These are phyloP conservation scores for Ornithorhynchus anatinus DNA, from an alignment of 2,113 vertebrate genomes.

Conservation along the genomic window DNA sequence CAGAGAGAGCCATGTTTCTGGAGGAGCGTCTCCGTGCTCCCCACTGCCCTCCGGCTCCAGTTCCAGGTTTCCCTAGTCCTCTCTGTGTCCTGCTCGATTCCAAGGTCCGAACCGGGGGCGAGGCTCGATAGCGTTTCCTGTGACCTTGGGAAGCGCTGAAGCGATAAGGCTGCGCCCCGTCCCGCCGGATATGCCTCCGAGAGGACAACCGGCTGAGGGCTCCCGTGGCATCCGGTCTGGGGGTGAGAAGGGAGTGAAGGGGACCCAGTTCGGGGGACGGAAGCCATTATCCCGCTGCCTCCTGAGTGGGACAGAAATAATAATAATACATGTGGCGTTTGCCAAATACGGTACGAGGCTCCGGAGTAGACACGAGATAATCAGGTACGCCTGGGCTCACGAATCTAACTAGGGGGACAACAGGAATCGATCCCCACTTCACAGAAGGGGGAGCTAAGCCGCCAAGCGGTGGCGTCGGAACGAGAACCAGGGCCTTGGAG, in stretches of 20 bases:
- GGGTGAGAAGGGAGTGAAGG: not conserved
- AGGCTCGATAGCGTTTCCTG: not conserved
- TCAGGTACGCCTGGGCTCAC: not conserved
- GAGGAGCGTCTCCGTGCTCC: not conserved
- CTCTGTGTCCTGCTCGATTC: too few species aligned
- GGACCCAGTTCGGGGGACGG: not conserved
- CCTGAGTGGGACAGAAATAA: not conserved
- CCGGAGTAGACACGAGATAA: not conserved
- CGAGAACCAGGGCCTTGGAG: not conserved
- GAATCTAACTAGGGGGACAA: not conserved
- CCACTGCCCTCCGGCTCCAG: not conserved
- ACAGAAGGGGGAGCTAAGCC: not conserved
- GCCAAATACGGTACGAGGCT: not conserved
- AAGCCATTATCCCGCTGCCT: not conserved
- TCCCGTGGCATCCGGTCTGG: not conserved
- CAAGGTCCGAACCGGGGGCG: not conserved
- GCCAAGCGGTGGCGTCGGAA: not conserved
- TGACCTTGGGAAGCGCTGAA: not conserved
- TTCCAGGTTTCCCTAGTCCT: not conserved
- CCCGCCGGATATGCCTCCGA: too few species aligned
- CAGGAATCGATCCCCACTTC: too few species aligned
- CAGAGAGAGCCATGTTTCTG: not conserved
- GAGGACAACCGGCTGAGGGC: not conserved
- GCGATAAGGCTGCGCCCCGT: not conserved
- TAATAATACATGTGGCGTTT: accelerated